Percentiles rank a stretch among this genome's conserved stretches.
These are phyloP conservation scores for Calameuta filiformis DNA, from an alignment of 2,888 invertebrate genomes.

Conservation along the genomic window DNA sequence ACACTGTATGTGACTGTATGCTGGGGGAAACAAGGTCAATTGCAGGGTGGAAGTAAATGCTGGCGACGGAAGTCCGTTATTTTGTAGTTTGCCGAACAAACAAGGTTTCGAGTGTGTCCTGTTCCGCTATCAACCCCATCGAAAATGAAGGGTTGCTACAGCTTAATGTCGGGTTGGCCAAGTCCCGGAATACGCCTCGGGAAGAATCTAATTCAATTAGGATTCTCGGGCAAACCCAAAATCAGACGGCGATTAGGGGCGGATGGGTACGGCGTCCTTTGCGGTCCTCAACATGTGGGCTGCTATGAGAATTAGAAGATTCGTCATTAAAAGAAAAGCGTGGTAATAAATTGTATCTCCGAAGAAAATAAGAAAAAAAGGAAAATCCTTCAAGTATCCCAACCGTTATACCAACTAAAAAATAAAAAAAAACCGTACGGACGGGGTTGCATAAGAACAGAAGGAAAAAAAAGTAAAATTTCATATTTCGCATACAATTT, in stretches of 20 bases:
- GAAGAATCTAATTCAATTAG: slow-evolving; percentile 47
- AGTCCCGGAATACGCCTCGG: slow-evolving; percentile 30
- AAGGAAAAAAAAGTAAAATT: background rate
- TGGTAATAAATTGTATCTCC: background rate
- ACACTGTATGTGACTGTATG: background rate
- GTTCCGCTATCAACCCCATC: slow-evolving; percentile 1
- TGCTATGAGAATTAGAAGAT: slow-evolving; percentile 13
- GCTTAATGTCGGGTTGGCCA: slow-evolving; percentile 40
- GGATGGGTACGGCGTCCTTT: slow-evolving; percentile 6
- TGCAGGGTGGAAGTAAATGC: background rate
- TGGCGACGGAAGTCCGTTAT: slow-evolving; percentile 20
- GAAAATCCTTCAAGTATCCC: background rate
- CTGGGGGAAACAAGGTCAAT: background rate
- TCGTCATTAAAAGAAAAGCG: background rate
- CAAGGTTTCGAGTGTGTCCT: slow-evolving; percentile 27
- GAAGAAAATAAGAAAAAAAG: background rate
- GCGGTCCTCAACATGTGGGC: slow-evolving; percentile 12
- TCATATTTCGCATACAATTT: background rate
- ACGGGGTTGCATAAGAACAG: background rate
- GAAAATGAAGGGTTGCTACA: slow-evolving; percentile 37
- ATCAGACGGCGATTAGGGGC: slow-evolving; percentile 29
- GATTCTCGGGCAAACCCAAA: slow-evolving; percentile 24
- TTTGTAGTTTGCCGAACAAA: slow-evolving; percentile 33
- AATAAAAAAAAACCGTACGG: background rate
- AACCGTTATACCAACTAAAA: background rate